A percentile compares a stretch with the other conserved stretches of the same genome.
phyloP scores from a whole-genome alignment of 2,113 vertebrate genomes.

The Gambusia holbrooki region DNA sequence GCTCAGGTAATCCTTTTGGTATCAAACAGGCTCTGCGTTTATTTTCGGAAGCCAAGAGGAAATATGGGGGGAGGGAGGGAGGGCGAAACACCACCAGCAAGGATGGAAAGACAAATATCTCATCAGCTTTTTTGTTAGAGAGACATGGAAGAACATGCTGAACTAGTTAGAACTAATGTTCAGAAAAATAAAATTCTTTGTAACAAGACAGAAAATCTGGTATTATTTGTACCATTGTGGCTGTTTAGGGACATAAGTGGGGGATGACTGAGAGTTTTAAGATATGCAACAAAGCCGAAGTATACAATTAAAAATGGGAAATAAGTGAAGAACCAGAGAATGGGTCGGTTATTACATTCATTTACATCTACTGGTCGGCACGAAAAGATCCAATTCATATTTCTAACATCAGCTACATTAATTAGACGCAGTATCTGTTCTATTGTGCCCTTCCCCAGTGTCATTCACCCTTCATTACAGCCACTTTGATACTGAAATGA shows the following conservation, averaged over 20 bases:
- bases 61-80: constrained; percentile 14
- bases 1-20: constrained; percentile 70
- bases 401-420: constrained; percentile 70
- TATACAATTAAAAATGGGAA: constrained; percentile 20
- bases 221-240: constrained; percentile 17
- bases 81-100: neutral
- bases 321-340: constrained; percentile 14
- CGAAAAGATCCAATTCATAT: constrained; percentile 68
- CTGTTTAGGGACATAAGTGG: constrained; percentile 3
- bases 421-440: constrained; percentile 72
- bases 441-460: constrained; percentile 69
- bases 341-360: constrained; percentile 45
- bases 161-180: constrained; percentile 34
- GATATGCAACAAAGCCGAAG: constrained; percentile 35
- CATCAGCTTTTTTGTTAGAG: constrained; percentile 25
- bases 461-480: constrained; percentile 74
- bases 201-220: constrained; percentile 8
- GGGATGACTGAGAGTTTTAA: constrained; percentile 29
- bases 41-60: constrained; percentile 52
- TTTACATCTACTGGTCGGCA: constrained; percentile 57
- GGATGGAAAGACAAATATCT: constrained; percentile 18
- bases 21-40: constrained; percentile 60
- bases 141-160: constrained; percentile 18
- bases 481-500: constrained; percentile 74
- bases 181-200: constrained; percentile 42